phyloP scores from a whole-genome alignment of 2,113 vertebrate species.

The Nerophis lumbriciformis region DNA sequence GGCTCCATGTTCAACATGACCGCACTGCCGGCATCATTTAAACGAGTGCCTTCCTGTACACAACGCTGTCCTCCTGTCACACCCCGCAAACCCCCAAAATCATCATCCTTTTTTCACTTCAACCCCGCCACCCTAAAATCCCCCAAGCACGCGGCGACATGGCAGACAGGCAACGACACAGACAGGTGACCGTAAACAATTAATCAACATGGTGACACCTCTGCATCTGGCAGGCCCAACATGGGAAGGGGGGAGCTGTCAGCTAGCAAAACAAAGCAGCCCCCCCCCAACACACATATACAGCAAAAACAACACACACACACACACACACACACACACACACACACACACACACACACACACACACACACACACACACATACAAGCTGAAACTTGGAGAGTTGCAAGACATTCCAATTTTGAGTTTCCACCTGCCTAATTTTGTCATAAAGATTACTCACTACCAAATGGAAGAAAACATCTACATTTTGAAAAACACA shows the following conservation, averaged over 20 bases:
- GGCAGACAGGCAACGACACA: conserved; percentile 67
- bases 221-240: conserved; percentile 78
- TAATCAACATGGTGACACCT: conserved; percentile 84
- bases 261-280: conserved; percentile 69
- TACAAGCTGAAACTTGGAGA: conserved; percentile 18
- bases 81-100: not conserved
- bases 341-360: conserved; percentile 36
- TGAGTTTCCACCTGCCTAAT: not conserved
- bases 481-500: too few species aligned
- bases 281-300: conserved; percentile 32
- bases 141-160: conserved; percentile 65
- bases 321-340: conserved; percentile 27
- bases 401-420: too few species aligned
- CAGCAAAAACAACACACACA: conserved; percentile 4
- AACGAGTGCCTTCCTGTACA: conserved; percentile 29
- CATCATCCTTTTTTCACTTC: conserved; percentile 34
- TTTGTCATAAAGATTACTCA: not conserved
- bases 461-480: not conserved
- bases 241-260: conserved; percentile 70
- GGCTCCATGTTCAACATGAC: conserved; percentile 67
- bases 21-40: conserved; percentile 61
- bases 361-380: conserved; percentile 29
- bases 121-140: conserved; percentile 60
- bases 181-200: conserved; percentile 81
- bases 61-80: conserved; percentile 32